Conservation (phyloP, 2,113 vertebrate genomes). For the Circaetus cinerascens region DNA sequence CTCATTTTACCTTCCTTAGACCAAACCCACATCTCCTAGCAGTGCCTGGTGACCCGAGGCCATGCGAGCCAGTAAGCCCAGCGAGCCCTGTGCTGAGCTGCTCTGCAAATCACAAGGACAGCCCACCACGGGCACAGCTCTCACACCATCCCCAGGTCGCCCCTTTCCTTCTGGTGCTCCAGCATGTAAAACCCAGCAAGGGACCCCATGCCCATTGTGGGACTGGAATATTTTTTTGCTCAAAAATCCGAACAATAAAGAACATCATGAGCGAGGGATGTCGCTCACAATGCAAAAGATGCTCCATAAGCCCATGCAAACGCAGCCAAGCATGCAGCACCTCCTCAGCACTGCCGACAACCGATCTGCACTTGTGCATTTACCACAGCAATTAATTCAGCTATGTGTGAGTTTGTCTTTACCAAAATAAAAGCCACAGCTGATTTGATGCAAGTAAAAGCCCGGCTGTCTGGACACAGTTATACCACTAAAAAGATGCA, state of each 20-base stretch:
- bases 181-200: not conserved
- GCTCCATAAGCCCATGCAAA: not conserved
- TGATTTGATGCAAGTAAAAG: not conserved
- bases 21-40: not conserved
- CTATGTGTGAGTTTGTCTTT: not conserved
- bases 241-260: not conserved
- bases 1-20: not conserved
- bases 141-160: not conserved
- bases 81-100: not conserved
- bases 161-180: not conserved
- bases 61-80: rapidly evolving
- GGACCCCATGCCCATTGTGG: rapidly evolving
- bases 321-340: rapidly evolving
- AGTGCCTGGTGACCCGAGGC: not conserved
- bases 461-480: not conserved
- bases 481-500: not conserved
- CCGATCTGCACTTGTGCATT: rapidly evolving
- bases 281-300: not conserved
- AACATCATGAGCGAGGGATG: not conserved
- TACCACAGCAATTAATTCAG: not conserved
- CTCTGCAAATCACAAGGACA: not conserved
- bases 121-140: not conserved
- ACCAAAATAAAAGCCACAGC: not conserved
- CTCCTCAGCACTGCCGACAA: not conserved
- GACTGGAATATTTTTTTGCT: not conserved